Percentiles rank a stretch among this genome's conserved stretches.
Conservation (phyloP, 2,113 vertebrate species). For the Willisornis vidua region DNA sequence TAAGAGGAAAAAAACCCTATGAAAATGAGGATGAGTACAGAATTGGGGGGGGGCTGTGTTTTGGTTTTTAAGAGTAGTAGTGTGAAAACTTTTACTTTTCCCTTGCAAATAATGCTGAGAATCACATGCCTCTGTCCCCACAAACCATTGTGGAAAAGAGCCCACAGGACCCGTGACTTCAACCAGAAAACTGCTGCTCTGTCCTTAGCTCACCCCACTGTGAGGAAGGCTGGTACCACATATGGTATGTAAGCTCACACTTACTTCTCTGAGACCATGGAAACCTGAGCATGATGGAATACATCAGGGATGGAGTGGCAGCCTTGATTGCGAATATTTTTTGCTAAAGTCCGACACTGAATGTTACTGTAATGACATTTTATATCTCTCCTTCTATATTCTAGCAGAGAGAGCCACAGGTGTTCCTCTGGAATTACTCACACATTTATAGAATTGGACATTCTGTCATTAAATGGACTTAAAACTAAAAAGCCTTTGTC, state of each 20-base stretch:
- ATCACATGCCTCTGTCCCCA: slow-evolving; percentile 14
- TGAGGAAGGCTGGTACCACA: slow-evolving; percentile 4
- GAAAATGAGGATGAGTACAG: neutral
- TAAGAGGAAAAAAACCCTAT: neutral
- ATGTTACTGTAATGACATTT: slow-evolving; percentile 63
- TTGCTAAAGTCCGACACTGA: slow-evolving; percentile 42
- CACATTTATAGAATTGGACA: slow-evolving; percentile 93
- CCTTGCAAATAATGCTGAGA: neutral
- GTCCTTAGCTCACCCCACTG: slow-evolving; percentile 34
- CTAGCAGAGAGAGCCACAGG: slow-evolving; percentile 89
- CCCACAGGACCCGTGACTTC: slow-evolving; percentile 24
- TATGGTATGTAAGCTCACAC: slow-evolving; percentile 16
- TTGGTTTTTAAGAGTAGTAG: neutral
- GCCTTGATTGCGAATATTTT: slow-evolving; percentile 47
- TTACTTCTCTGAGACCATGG: slow-evolving; percentile 15
- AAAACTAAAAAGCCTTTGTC: slow-evolving; percentile 93
- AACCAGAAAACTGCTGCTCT: neutral
- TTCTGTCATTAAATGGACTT: slow-evolving; percentile 98
- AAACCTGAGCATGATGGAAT: slow-evolving; percentile 20
- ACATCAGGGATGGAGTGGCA: slow-evolving; percentile 35
- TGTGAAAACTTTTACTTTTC: neutral
- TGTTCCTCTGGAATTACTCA: slow-evolving; percentile 95
- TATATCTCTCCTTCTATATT: slow-evolving; percentile 56
- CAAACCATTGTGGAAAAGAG: slow-evolving; percentile 24
- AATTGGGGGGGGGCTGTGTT: too few species aligned